Percentiles rank a stretch among this genome's conserved stretches.
These are phyloP conservation scores for Hedya salicella DNA, from an alignment of 2,888 invertebrate species.

Conservation along the genomic window DNA sequence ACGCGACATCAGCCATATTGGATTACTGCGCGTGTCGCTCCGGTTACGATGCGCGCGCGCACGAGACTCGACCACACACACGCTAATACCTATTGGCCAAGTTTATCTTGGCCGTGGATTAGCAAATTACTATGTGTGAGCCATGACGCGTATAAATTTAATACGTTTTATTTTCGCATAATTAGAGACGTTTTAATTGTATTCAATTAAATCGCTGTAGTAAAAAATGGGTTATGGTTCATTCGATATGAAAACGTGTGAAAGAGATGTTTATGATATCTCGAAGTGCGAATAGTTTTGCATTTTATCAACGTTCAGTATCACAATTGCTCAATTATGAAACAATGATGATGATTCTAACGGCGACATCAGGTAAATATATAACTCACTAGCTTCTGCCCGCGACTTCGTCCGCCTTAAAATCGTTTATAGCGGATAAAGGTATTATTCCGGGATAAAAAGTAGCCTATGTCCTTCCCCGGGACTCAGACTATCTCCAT, in stretches of 20 bases:
- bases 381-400: no score
- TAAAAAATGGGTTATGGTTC: not conserved
- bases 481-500: no score
- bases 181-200: slow-evolving; percentile 11
- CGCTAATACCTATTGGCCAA: slow-evolving; percentile 57
- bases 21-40: slow-evolving; percentile 83
- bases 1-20: slow-evolving; percentile 81
- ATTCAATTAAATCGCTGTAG: not conserved
- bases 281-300: not conserved
- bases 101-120: slow-evolving; percentile 40
- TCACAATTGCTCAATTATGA: no score
- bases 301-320: no score
- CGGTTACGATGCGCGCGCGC: slow-evolving; percentile 75
- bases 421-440: no score
- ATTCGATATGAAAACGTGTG: not conserved
- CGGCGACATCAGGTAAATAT: no score
- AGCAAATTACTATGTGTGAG: slow-evolving; percentile 36
- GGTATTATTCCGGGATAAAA: no score
- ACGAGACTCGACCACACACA: slow-evolving; percentile 84
- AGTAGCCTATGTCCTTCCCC: no score
- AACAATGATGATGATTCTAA: no score
- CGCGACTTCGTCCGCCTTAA: no score
- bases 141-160: slow-evolving; percentile 36
- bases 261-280: not conserved
- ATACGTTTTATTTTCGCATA: slow-evolving; percentile 10